These are phyloP conservation scores for Drosophila heteroneura DNA, from an alignment of 2,888 invertebrate species.

Conservation along the genomic window DNA sequence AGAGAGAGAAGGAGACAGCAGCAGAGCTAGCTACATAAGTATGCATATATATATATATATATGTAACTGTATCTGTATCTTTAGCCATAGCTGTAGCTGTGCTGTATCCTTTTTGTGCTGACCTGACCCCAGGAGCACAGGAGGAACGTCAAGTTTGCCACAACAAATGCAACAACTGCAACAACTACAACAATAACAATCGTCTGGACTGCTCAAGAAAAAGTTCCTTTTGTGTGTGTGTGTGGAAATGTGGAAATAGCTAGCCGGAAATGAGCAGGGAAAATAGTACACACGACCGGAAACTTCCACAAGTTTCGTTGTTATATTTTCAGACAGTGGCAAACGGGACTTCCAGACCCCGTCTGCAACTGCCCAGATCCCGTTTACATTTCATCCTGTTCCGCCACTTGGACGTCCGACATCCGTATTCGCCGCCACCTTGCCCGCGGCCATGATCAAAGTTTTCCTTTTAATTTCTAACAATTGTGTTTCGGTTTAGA, in stretches of 20 bases:
- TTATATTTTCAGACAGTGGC: slow-evolving; percentile 60
- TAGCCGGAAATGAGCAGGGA: slow-evolving; percentile 79
- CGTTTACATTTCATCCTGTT: slow-evolving; percentile 13
- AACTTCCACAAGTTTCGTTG: slow-evolving; percentile 78
- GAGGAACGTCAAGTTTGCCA: slow-evolving; percentile 46
- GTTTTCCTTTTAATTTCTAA: slow-evolving; percentile 80
- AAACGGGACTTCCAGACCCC: slow-evolving; percentile 3
- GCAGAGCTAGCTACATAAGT: slow-evolving; percentile 12
- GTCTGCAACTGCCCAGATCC: neutral
- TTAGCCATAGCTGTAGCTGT: slow-evolving; percentile 13
- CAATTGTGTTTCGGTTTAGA: slow-evolving; percentile 78
- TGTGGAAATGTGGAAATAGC: slow-evolving; percentile 73
- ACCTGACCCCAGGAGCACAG: slow-evolving; percentile 46
- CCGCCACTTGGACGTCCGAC: slow-evolving; percentile 38
- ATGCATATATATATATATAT: slow-evolving; percentile 14
- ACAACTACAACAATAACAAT: slow-evolving; percentile 51
- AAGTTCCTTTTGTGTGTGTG: slow-evolving; percentile 50
- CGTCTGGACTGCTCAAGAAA: slow-evolving; percentile 49
- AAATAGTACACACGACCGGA: slow-evolving; percentile 81
- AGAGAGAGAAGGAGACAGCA: slow-evolving; percentile 32
- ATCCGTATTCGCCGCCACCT: slow-evolving; percentile 25
- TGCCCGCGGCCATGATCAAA: slow-evolving; percentile 76
- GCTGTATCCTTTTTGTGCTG: slow-evolving; percentile 12
- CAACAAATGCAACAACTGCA: slow-evolving; percentile 41
- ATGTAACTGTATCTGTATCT: slow-evolving; percentile 11